Evolutionary conservation across 1,140 invertebrate species (phyloP).

Genomic region (Cherax destructor): DNA sequence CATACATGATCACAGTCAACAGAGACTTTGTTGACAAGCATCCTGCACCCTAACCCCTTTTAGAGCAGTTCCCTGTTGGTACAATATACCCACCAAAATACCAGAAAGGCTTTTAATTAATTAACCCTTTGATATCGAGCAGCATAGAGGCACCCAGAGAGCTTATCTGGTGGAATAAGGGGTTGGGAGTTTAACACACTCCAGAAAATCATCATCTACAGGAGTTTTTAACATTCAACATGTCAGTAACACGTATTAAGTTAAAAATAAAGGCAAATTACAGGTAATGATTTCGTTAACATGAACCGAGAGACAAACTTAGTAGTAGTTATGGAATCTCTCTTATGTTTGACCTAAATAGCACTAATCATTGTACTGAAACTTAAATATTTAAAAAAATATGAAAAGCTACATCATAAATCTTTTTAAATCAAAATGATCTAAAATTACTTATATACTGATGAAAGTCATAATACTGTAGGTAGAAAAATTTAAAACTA

Average conservation of each 20-base stretch:
- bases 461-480: neutral
- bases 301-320: neutral
- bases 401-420: neutral
- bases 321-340: neutral
- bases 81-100: neutral
- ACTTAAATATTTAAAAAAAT: neutral
- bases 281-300: neutral
- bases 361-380: neutral
- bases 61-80: neutral
- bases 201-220: slow-evolving; percentile 48
- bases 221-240: slow-evolving; percentile 5
- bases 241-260: slow-evolving; percentile 35
- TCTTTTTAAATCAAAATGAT: neutral
- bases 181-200: slow-evolving; percentile 24
- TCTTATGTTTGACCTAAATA: too few species aligned
- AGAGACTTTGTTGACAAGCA: slow-evolving; percentile 16
- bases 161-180: neutral
- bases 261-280: slow-evolving; percentile 16
- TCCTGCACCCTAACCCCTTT: slow-evolving; percentile 22
- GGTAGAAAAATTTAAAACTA: neutral
- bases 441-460: neutral
- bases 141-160: neutral
- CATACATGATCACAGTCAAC: slow-evolving; percentile 13
- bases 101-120: too few species aligned
- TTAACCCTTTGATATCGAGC: neutral